These are phyloP conservation scores for Amphipoea oculea DNA, from an alignment of 2,888 invertebrate species.

Conservation along the genomic window DNA sequence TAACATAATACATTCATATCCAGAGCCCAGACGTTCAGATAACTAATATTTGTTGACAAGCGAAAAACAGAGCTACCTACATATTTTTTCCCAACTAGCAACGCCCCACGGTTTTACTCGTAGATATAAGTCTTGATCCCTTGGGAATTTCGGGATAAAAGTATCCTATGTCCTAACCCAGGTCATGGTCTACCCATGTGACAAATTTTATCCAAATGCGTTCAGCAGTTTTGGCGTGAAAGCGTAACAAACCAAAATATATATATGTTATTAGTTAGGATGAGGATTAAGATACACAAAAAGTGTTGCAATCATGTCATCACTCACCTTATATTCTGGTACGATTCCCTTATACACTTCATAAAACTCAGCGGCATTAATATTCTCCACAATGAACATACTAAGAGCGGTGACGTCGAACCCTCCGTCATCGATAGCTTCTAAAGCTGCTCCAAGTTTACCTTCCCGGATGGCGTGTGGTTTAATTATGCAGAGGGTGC, in stretches of 20 bases:
- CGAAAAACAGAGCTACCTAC: not conserved
- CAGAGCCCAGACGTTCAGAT: not conserved
- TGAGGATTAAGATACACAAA: not conserved
- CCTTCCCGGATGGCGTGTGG: constrained; percentile 96
- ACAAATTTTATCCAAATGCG: not conserved
- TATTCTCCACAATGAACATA: constrained; percentile 94
- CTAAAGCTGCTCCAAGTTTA: constrained; percentile 92
- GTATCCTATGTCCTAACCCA: not conserved
- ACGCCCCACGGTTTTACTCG: not conserved
- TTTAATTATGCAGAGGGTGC: constrained; percentile 96
- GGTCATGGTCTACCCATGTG: not conserved
- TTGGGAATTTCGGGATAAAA: not conserved
- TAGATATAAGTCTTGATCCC: not conserved
- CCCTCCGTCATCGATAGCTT: constrained; percentile 93
- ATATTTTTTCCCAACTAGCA: not conserved
- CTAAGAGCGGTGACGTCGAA: constrained; percentile 95
- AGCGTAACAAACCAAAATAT: not conserved
- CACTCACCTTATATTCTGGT: constrained; percentile 92
- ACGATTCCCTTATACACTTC: constrained; percentile 98
- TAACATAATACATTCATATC: not conserved
- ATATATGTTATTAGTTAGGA: too few relatives aligned
- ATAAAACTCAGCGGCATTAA: constrained; percentile 97
- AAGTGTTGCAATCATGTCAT: not conserved
- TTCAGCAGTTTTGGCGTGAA: not conserved
- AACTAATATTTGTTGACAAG: not conserved